A percentile compares a stretch with the other conserved stretches of the same genome.
Conservation (phyloP, 2,888 invertebrate species). For the Sinopyrophorus schimmeli region DNA sequence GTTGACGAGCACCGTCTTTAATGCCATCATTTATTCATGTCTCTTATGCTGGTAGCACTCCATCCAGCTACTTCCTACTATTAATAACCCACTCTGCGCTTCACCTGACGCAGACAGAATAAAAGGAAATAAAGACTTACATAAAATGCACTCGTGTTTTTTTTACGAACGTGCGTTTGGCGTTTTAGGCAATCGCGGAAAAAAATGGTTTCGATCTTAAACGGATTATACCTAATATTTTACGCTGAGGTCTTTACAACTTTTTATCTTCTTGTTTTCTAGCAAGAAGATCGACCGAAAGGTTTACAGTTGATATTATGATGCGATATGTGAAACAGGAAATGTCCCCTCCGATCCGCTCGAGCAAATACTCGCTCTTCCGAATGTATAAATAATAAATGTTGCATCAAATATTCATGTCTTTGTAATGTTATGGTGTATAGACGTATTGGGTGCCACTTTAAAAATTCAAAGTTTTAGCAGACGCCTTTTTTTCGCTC, state of each 20-base stretch:
- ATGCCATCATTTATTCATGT: conserved; percentile 57
- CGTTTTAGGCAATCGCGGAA: neutral
- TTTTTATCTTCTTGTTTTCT: conserved; percentile 24
- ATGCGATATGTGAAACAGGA: conserved; percentile 42
- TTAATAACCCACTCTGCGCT: conserved; percentile 36
- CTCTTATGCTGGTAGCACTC: conserved; percentile 60
- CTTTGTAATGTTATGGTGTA: conserved; percentile 34
- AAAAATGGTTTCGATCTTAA: conserved; percentile 22
- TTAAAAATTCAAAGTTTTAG: conserved; percentile 24
- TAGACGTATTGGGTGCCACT: conserved; percentile 25
- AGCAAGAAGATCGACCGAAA: conserved; percentile 20
- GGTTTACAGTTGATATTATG: conserved; percentile 22
- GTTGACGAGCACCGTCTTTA: conserved; percentile 57
- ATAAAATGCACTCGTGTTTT: conserved; percentile 21
- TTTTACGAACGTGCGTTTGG: conserved; percentile 4
- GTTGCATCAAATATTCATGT: conserved; percentile 38
- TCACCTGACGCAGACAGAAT: conserved; percentile 37
- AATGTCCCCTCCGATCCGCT: conserved; percentile 43
- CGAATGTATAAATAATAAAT: conserved; percentile 39
- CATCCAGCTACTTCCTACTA: conserved; percentile 60
- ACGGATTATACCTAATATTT: conserved; percentile 41
- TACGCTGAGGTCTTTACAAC: conserved; percentile 43
- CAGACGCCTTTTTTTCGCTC: conserved; percentile 5
- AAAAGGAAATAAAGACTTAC: conserved; percentile 25
- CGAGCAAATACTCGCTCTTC: conserved; percentile 38